Evolutionary conservation across 2,797 vertebrate species (phyloP).

Genomic region (Eidolon dupreanum): DNA sequence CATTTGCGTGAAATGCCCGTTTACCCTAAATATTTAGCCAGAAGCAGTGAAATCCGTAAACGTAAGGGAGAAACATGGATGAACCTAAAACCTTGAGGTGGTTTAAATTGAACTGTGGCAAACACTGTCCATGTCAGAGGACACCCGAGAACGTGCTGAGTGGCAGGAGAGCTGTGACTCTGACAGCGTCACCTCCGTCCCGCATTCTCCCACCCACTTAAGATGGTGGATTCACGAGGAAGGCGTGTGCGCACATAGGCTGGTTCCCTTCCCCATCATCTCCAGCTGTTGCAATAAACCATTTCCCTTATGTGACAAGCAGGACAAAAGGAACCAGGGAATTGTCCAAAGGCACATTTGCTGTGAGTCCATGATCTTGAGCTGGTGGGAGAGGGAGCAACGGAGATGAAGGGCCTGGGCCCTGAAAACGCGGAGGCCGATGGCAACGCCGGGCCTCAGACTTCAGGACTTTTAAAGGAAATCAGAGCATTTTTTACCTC

Average conservation of each 20-base stretch:
- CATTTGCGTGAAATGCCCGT: background rate
- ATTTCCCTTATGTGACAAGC: constrained; percentile 79
- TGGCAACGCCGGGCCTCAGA: background rate
- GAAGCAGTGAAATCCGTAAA: background rate
- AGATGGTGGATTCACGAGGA: no score
- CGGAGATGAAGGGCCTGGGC: background rate
- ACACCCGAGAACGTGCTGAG: no score
- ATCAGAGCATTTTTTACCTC: background rate
- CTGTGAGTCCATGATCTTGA: constrained; percentile 42
- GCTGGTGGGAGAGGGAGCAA: background rate
- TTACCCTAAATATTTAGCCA: background rate
- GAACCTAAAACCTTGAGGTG: background rate
- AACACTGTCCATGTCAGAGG: background rate
- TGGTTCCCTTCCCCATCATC: constrained; percentile 64
- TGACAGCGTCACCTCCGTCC: no score
- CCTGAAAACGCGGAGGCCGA: background rate
- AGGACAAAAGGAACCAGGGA: constrained; percentile 79
- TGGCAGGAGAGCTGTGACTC: no score
- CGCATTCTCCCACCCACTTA: no score
- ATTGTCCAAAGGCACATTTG: constrained; percentile 80
- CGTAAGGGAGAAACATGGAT: background rate
- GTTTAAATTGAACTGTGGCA: background rate
- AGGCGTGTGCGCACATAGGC: no score
- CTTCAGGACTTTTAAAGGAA: background rate
- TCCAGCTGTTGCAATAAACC: constrained; percentile 72